Evolutionary conservation across 2,113 vertebrate genomes (phyloP), one percentile per base, ranked within the genome.

Genomic region (Anser brachyrhynchus): DNA sequence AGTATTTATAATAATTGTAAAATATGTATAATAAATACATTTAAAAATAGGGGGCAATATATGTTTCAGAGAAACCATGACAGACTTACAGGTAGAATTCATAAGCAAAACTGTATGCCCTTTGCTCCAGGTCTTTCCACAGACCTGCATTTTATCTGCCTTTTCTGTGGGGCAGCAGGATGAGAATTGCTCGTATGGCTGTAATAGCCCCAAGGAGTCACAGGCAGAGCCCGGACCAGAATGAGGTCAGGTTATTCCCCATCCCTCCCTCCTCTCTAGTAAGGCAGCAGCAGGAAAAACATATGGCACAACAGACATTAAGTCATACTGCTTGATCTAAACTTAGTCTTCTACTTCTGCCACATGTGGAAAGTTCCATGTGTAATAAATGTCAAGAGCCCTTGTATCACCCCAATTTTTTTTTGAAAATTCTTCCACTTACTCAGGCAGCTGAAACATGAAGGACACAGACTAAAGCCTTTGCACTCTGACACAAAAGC

Each of bases 281-380:
- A 90, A 33, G 79, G 83, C 74, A 92, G 93, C 95, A 96, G 90
- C 86, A 94, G 92, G 92, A 58, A 95, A 97, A 94, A 65, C 93
- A 92, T 93, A 96, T 95, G 95, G 96, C 49, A 90, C 37, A 96
- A 95, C 91, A 96, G 95, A 95, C 90, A 94, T 81, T 26, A 95
- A 95, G 84, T 97, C 96, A 93, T 92, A 94, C 87, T 94, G 95
- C 84, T 95, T 4, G 2, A 87, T 93, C 89, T 93, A 96, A 91
- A 96, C 92, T 82, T 96, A 95, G 76, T 46, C 92, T 91, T 94
- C 73, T 78, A 72, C 87, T 96, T 76, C 90, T 93, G 49, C 80
- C 90, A 95, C 89, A 87, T 94, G 92, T 93, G 90, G 64, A 41
- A 96, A 90, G 80, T 78, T 97, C 88, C 92, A 93, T 2, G 13